These are phyloP conservation scores for Cichladusa arquata DNA, from an alignment of 2,113 vertebrate genomes.

Conservation along the genomic window DNA sequence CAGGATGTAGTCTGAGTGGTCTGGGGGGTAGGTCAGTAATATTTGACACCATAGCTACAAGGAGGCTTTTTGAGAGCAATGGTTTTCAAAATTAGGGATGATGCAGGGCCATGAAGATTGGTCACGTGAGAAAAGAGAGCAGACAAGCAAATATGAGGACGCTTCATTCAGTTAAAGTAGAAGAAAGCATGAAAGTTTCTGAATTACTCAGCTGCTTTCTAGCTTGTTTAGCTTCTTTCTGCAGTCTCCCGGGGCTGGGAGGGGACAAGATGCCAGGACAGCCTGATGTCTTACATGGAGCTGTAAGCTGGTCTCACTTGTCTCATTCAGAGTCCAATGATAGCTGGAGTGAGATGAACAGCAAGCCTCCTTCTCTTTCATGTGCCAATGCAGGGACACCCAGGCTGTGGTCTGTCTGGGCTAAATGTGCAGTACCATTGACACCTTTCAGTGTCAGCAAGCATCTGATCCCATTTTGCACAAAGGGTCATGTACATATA, in stretches of 20 bases:
- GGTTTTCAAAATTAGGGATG: background rate
- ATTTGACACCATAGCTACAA: background rate
- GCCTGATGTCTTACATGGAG: background rate
- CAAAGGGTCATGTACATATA: background rate
- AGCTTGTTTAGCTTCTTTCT: background rate
- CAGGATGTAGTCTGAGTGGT: background rate
- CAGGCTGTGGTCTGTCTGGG: background rate
- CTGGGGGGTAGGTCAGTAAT: background rate
- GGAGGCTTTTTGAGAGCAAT: background rate
- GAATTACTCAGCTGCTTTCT: background rate
- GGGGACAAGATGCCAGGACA: background rate
- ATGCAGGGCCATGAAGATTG: background rate
- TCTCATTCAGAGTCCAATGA: background rate
- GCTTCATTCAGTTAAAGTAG: background rate
- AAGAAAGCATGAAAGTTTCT: background rate
- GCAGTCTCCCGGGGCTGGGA: background rate
- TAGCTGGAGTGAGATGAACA: background rate
- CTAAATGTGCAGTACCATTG: background rate
- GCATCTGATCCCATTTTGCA: background rate
- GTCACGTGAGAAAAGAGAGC: background rate
- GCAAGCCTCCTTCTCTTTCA: background rate
- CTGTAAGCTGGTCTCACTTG: background rate
- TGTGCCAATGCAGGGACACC: background rate
- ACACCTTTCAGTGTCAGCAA: background rate
- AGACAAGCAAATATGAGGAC: background rate